Evolutionary conservation across 2,113 vertebrate species (phyloP), one percentile per base, ranked within the genome.

Genomic region (Sialia sialis): DNA sequence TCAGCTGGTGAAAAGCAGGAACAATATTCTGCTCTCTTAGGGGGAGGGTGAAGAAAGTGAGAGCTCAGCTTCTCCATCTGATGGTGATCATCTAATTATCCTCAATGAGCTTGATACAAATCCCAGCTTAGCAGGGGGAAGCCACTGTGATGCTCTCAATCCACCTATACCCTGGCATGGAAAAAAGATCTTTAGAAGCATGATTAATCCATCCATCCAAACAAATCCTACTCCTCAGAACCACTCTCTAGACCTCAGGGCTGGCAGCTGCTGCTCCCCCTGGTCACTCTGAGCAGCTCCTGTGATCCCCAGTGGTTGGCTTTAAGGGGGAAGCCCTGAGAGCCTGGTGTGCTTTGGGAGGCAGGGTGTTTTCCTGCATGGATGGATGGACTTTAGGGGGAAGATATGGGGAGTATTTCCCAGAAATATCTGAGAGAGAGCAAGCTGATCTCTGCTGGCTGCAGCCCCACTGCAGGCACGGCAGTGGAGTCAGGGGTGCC

Each of bases 61-160:
- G 56, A 59, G 56, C 80, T 75, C 70, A 80, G 27, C 58, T 93
- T 85, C 49, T 75, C 70, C 62, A 48, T 63, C 88, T 70, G 70
- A 95, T 67, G 94, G 63, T 52, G 83, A 95, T 95, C 90, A 68
- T 54, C 49, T 95, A 80, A 91, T 96, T 94, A 92, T 75, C 87
- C 63, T 89, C 81, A 36, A 59, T 13, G 68, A 93, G 80, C 56
- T 84, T 3, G 1, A 62, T 5, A 64, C 39, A 86, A 90, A 93
- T 87, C 82, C 54, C 54, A 59, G 78, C 29, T 91, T 87, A 73
- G 80, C 27, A 17, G n/a, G 11, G 26, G 20, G 32, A 88, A 92
- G 41, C 29, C 27, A 32, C 12, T 5, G 1, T 3, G n/a, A 25
- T 39, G 32, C 23, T 76, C 46, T 68, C 54, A 36, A 32, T 44